Conservation (phyloP, 2,888 invertebrate genomes). For the Pecten maximus region DNA sequence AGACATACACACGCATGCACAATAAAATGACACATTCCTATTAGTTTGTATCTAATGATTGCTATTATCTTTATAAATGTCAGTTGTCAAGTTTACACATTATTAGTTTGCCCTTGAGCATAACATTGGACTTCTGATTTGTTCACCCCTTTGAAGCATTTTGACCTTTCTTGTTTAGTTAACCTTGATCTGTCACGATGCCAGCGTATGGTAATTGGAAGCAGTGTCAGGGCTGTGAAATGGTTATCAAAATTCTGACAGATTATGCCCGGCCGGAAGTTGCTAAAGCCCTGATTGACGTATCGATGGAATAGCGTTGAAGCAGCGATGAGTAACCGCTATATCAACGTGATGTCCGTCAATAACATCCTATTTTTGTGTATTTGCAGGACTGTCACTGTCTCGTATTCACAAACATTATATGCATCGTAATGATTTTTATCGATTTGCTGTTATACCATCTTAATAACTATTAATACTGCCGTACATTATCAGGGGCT, state of each 20-base stretch:
- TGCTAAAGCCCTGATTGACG: background rate
- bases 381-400: background rate
- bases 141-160: background rate
- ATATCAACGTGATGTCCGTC: background rate
- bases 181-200: background rate
- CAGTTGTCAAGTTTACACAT: background rate
- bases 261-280: background rate
- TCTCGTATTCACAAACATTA: slow-evolving; percentile 19
- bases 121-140: background rate
- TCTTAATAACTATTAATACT: background rate
- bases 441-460: background rate
- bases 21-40: no score
- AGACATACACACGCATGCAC: no score
- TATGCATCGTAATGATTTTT: slow-evolving; percentile 10
- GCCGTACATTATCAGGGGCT: background rate
- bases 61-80: background rate
- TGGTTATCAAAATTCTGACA: slow-evolving; percentile 31
- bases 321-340: background rate
- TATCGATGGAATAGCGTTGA: background rate
- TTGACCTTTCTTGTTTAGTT: background rate
- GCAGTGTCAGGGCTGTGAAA: background rate
- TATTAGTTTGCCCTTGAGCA: background rate
- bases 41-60: background rate
- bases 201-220: background rate
- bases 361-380: background rate